phyloP scores from a whole-genome alignment of 2,113 vertebrate species.

The Notarius lentiginosus region DNA sequence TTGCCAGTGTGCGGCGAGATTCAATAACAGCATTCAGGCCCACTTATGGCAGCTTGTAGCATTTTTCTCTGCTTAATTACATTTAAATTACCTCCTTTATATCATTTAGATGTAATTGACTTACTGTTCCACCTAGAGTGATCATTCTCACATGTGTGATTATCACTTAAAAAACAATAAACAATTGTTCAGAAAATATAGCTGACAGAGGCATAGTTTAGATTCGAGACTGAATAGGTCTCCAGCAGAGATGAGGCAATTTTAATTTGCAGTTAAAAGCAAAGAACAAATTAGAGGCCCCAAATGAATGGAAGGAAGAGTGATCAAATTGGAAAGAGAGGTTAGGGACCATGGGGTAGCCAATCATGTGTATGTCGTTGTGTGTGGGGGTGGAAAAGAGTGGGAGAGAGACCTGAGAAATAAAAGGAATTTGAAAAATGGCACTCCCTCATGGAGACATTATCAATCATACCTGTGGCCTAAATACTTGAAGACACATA shows the following conservation, averaged over 20 bases:
- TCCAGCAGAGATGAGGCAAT: conserved; percentile 36
- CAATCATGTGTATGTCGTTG: conserved; percentile 1
- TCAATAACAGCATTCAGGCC: conserved; percentile 1
- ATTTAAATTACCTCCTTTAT: conserved; percentile 42
- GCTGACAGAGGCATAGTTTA: conserved; percentile 17
- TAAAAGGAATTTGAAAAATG: conserved; percentile 28
- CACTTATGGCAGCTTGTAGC: conserved; percentile 14
- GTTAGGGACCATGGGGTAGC: conserved; percentile 36
- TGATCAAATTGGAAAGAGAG: conserved; percentile 13
- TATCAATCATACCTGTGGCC: conserved; percentile 33
- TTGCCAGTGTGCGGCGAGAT: conserved; percentile 33
- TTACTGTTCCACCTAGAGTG: conserved; percentile 22
- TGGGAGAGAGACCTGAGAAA: conserved; percentile 30
- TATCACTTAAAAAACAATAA: conserved; percentile 42
- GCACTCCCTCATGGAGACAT: conserved; percentile 26
- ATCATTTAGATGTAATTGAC: conserved; percentile 36
- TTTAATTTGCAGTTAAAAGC: conserved; percentile 48
- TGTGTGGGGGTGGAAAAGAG: conserved; percentile 4
- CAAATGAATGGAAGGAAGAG: conserved; percentile 21
- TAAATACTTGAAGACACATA: conserved; percentile 39
- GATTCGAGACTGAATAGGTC: conserved; percentile 25
- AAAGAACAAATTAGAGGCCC: conserved; percentile 36
- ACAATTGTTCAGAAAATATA: conserved; percentile 28
- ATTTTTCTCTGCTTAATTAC: conserved; percentile 27
- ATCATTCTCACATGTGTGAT: conserved; percentile 29